Percentiles rank a stretch among this genome's conserved stretches.
Evolutionary conservation across 2,113 vertebrate species (phyloP).

Genomic region (Monarcha castaneiventris): DNA sequence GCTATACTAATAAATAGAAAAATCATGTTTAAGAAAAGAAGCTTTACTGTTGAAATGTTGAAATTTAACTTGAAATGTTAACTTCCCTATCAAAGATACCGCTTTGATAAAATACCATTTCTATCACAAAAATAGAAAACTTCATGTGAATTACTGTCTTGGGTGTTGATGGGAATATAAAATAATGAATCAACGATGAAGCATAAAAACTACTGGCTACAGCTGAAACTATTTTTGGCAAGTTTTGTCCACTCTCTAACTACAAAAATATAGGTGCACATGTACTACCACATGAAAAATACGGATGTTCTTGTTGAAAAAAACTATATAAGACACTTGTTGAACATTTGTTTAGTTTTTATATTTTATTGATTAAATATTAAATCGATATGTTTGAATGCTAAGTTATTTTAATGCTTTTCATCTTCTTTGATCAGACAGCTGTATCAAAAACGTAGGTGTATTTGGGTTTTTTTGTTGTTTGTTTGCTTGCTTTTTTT

Average conservation of each 20-base stretch:
- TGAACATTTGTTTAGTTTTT: background rate
- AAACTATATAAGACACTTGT: background rate
- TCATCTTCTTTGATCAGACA: background rate
- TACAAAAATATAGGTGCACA: background rate
- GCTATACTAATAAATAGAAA: background rate
- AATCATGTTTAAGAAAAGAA: background rate
- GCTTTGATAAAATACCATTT: background rate
- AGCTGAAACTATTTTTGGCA: background rate
- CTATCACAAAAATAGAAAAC: background rate
- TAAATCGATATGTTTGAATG: background rate
- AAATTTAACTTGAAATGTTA: background rate
- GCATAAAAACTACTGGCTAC: background rate
- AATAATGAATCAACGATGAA: background rate
- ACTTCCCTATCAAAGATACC: background rate
- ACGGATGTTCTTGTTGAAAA: background rate
- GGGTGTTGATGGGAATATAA: background rate
- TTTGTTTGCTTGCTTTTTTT: background rate
- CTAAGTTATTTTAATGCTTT: background rate
- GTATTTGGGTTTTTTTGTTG: background rate
- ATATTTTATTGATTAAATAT: background rate
- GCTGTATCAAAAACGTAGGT: background rate
- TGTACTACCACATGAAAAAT: background rate
- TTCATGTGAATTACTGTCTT: background rate
- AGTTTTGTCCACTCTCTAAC: background rate
- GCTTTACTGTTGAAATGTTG: background rate